A percentile compares a stretch with the other conserved stretches of the same genome.
phyloP scores from a whole-genome alignment of 1,140 invertebrate genomes.

The Dinothrombium tinctorium region DNA sequence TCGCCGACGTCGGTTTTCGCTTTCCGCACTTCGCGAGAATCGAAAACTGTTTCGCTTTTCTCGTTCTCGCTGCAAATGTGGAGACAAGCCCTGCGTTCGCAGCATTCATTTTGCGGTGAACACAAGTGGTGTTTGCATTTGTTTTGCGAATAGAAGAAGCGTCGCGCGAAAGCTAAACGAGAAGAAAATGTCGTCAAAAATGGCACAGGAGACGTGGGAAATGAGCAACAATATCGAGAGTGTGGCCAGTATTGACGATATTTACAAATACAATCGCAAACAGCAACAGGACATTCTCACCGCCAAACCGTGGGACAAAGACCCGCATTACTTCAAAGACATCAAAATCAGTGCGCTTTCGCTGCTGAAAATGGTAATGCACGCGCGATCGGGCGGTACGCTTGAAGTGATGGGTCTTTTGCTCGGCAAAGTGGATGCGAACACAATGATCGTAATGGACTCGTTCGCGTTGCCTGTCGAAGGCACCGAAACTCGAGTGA shows the following conservation, averaged over 20 bases:
- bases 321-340: constrained; percentile 94
- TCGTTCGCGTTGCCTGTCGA: constrained; percentile 89
- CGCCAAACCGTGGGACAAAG: constrained; percentile 94
- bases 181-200: too few species aligned
- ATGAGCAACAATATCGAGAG: too few species aligned
- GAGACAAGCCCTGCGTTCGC: too few species aligned
- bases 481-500: constrained; percentile 93
- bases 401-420: constrained; percentile 93
- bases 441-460: constrained; percentile 79
- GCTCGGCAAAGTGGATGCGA: constrained; percentile 53
- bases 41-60: too few species aligned
- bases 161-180: too few species aligned
- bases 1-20: too few species aligned
- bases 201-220: too few species aligned
- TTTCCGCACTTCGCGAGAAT: too few species aligned
- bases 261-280: constrained; percentile 80
- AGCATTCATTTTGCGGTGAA: too few species aligned
- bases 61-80: too few species aligned
- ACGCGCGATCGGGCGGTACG: constrained; percentile 86
- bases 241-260: constrained; percentile 41
- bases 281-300: constrained; percentile 86
- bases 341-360: constrained; percentile 94
- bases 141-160: too few species aligned
- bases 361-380: constrained; percentile 98
- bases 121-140: too few species aligned